A percentile compares a stretch with the other conserved stretches of the same genome.
Conservation (phyloP, 2,797 vertebrate species). For the Garrulus glandarius region DNA sequence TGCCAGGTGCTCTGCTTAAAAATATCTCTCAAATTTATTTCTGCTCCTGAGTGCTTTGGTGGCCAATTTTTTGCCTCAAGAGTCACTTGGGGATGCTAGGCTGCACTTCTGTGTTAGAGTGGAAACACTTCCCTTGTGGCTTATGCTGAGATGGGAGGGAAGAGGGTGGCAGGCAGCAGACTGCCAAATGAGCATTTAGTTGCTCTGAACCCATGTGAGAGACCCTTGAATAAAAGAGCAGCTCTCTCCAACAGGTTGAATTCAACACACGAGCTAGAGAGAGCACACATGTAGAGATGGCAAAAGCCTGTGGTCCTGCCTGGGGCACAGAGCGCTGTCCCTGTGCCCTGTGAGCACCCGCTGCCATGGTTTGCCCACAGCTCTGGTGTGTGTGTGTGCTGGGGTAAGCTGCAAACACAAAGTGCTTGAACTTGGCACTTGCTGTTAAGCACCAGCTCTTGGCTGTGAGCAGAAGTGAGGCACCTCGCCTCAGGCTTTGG, state of each 20-base stretch:
- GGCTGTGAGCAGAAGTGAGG: not conserved
- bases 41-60: not conserved
- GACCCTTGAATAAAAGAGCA: not conserved
- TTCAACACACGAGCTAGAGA: not conserved
- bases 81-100: not conserved
- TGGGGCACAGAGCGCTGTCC: accelerated
- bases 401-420: not conserved
- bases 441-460: not conserved
- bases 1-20: not conserved
- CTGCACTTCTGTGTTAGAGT: not conserved
- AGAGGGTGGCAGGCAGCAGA: not conserved
- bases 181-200: not conserved
- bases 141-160: not conserved
- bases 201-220: not conserved
- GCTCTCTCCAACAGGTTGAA: not conserved
- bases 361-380: not conserved
- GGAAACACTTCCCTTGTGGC: not conserved
- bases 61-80: not conserved
- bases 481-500: not conserved
- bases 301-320: not conserved
- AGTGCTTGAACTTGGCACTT: not conserved
- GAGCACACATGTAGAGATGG: accelerated
- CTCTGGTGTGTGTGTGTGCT: accelerated
- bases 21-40: not conserved
- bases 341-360: not conserved